Percentiles rank a stretch among this genome's conserved stretches.
Evolutionary conservation across 1,140 invertebrate genomes (phyloP).

Genomic region (Carposina sasakii): DNA sequence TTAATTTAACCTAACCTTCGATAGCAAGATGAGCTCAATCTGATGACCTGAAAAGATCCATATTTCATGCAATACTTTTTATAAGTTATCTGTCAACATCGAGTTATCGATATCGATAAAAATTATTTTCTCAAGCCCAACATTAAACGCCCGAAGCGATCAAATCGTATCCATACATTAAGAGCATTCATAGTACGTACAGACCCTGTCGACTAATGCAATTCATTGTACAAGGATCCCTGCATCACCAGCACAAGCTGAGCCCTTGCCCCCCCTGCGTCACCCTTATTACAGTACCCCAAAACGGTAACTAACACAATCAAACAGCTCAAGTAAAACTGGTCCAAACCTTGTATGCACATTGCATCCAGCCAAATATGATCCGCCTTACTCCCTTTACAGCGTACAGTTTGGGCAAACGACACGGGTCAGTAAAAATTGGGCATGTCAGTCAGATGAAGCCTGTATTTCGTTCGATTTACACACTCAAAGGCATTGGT

Average conservation of each 20-base stretch:
- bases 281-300: too few species aligned
- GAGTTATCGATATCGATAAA: slow-evolving; percentile 33
- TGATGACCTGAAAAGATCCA: too few species aligned
- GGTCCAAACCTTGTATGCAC: slow-evolving; percentile 36
- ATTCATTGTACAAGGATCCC: slow-evolving; percentile 61
- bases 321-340: slow-evolving; percentile 29
- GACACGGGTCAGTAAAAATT: slow-evolving; percentile 24
- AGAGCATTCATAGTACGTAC: slow-evolving; percentile 51
- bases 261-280: slow-evolving; percentile 25
- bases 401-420: slow-evolving; percentile 7
- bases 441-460: slow-evolving; percentile 44
- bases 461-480: slow-evolving; percentile 43
- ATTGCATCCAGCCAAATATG: slow-evolving; percentile 28
- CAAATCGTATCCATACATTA: slow-evolving; percentile 64
- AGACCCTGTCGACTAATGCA: slow-evolving; percentile 58
- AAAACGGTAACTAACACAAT: not conserved
- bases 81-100: too few species aligned
- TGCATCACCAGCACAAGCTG: slow-evolving; percentile 30
- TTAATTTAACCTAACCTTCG: too few species aligned
- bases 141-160: slow-evolving; percentile 46
- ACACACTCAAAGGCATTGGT: slow-evolving; percentile 44
- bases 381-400: slow-evolving; percentile 11
- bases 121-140: slow-evolving; percentile 12
- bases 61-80: too few species aligned
- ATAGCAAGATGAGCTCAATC: too few species aligned